A percentile compares a stretch with the other conserved stretches of the same genome.
Evolutionary conservation across 2,888 invertebrate species (phyloP).

Genomic region (Agriopis aurantiaria): DNA sequence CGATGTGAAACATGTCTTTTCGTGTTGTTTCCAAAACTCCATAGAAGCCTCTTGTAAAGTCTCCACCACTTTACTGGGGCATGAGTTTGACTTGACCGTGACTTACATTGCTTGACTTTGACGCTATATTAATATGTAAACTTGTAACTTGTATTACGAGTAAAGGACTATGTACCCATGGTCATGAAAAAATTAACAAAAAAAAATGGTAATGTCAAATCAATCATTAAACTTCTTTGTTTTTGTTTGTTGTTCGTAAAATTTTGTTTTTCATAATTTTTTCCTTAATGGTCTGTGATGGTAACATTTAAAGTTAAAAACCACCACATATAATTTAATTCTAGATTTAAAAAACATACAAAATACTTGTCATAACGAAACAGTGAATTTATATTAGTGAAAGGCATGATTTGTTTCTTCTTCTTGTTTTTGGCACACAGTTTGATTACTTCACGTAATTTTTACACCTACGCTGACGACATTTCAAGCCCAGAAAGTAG

Average conservation of each 20-base stretch:
- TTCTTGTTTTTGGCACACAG: slow-evolving; percentile 54
- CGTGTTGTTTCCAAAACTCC: too few species aligned
- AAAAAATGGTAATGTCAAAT: not conserved
- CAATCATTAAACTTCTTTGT: not conserved
- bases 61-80: too few species aligned
- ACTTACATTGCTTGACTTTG: too few species aligned
- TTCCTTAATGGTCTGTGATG: too few species aligned
- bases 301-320: not conserved
- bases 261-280: not conserved
- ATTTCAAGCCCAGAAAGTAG: slow-evolving; percentile 52
- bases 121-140: too few species aligned
- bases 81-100: too few species aligned
- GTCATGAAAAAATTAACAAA: too few species aligned
- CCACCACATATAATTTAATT: not conserved
- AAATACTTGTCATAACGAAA: slow-evolving; percentile 6
- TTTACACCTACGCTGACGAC: slow-evolving; percentile 55
- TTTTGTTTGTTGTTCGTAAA: not conserved
- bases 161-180: too few species aligned
- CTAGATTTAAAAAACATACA: not conserved
- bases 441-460: slow-evolving; percentile 50
- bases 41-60: too few species aligned
- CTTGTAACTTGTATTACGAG: too few species aligned
- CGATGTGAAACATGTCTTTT: too few species aligned
- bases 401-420: slow-evolving; percentile 68
- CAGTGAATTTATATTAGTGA: slow-evolving; percentile 11